phyloP scores from a whole-genome alignment of 2,113 vertebrate genomes.

The Brachyhypopomus gauderio region DNA sequence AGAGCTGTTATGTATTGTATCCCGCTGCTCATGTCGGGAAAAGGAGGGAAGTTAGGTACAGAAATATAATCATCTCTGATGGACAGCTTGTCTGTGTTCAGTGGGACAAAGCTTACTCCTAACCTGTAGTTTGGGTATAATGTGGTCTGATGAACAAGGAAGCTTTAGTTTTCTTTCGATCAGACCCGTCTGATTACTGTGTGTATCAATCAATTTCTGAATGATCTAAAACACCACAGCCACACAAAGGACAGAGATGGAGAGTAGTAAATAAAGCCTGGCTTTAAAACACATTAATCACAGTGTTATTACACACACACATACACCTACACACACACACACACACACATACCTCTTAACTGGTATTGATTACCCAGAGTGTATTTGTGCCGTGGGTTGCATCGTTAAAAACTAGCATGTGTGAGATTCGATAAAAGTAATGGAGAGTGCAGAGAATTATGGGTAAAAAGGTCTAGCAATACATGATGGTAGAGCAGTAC shows the following conservation, averaged over 20 bases:
- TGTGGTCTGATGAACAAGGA: slow-evolving; percentile 70
- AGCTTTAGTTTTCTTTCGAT: slow-evolving; percentile 53
- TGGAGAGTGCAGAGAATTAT: slow-evolving; percentile 35
- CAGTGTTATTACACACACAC: slow-evolving; percentile 53
- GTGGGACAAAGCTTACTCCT: slow-evolving; percentile 64
- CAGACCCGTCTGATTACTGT: slow-evolving; percentile 63
- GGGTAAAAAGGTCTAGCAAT: slow-evolving; percentile 27
- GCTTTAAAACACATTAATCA: slow-evolving; percentile 59
- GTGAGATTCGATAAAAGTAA: slow-evolving; percentile 56
- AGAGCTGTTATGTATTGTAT: neutral
- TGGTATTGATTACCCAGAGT: slow-evolving; percentile 56
- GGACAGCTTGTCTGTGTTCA: slow-evolving; percentile 58
- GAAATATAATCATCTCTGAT: slow-evolving; percentile 64
- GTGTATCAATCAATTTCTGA: slow-evolving; percentile 67
- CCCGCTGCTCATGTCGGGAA: neutral
- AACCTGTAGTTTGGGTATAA: slow-evolving; percentile 74
- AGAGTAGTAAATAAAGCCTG: slow-evolving; percentile 56
- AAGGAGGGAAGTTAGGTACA: neutral
- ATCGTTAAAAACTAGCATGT: slow-evolving; percentile 58
- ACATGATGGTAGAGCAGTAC: slow-evolving; percentile 11
- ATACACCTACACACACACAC: slow-evolving; percentile 33
- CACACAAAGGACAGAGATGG: slow-evolving; percentile 54
- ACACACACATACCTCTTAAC: slow-evolving; percentile 50
- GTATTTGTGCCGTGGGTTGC: slow-evolving; percentile 55
- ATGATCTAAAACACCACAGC: slow-evolving; percentile 54